Base-by-base conservation (phyloP, 2,113 vertebrate genomes). In the Corydoras maculifer region DNA sequence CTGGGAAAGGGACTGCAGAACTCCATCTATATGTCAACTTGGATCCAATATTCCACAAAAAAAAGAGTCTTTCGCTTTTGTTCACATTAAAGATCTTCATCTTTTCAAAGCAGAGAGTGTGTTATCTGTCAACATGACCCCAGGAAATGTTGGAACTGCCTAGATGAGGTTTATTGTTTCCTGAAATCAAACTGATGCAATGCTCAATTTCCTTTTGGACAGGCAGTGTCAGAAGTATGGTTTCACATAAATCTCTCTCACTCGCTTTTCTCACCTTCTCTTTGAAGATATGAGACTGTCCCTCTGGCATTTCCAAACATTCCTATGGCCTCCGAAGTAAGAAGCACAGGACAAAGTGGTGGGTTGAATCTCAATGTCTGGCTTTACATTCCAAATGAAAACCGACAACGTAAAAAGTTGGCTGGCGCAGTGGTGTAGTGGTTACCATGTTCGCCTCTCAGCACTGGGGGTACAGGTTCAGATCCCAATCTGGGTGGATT, bases 301-400 rank as follows among this genome's bases (percentile, higher is more conserved):
- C 68, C n/a, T 59, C 59, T 48, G 72, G 62, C 68, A 78, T 81
- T 69, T 74, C 68, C 68, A 69, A 58, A 62, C 61, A 63, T 68
- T 76, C 70, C 62, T 63, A 74, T 78, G 73, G 70, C 70, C 75
- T 78, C 74, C 68, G 49, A 59, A 73, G 64, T 70, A 58, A 65
- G 61, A 49, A 4, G 69, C 55, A 59, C 67, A 73, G 61, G 69
- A 14, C 43, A 53, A 62, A 62, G 18, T 15, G 50, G n/a, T 29
- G 29, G 62, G 30, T 54, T 71, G 73, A 72, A 76, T 71, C 50
- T 53, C 30, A 49, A 62, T 60, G 64, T 9, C 73, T 49, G 68
- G 66, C 70, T 29, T 68, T 67, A 76, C 67, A 70, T 73, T 62
- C 35, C 7, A 43, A 5, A 43, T 43, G 18, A 25, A 25, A 25